Base-by-base conservation (phyloP, 2,797 vertebrate genomes). In the Diplodus puntazzo region DNA sequence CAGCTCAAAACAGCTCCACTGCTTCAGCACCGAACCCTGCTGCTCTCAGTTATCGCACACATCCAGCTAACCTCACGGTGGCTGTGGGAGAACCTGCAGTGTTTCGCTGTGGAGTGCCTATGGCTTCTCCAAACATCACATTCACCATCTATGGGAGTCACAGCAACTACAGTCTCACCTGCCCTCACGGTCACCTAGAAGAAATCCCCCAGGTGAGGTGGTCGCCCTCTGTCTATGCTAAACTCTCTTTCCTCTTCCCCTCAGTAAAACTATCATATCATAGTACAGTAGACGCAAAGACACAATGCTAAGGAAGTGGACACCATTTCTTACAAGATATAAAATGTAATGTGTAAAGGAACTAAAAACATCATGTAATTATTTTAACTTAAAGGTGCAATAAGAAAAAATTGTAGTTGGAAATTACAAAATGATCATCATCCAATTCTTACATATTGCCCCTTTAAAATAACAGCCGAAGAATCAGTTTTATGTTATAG, bases 101-200 rank as follows among this genome's bases (percentile, higher is more conserved):
- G 78, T 93, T 94, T 62, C 11, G 0, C 55, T 94, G 93, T 72
- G 89, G 88, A 3, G 91, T 91, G 0, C 69, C 89, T 0, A 0
- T 48, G 42, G 34, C 9, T 1, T 80, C 83, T 17, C 49, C 77
- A 0, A 57, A 71, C 21, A 21, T 93, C 39, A 91, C 61, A 0
- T 87, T 94, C 11, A 90, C 48, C 48, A 70, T 89, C 39, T 81
- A 81, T 0, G 34, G 83, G 9, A 77, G 48, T 53, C 62, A 86
- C 1, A 23, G 39, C 3, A 92, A 73, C 80, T 78, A 88, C 79
- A 91, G 2, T n/a, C 73, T 94, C 73, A 89, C 18, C 63, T 94
- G 93, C 34, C 91, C 91, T 2, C 0, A 34, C 0, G 84, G 79
- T 5, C 55, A 69, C 0, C 0, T 81, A 23, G 77, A 89, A 18